These are phyloP conservation scores for Linepithema humile DNA, from an alignment of 1,140 invertebrate genomes.

Conservation along the genomic window DNA sequence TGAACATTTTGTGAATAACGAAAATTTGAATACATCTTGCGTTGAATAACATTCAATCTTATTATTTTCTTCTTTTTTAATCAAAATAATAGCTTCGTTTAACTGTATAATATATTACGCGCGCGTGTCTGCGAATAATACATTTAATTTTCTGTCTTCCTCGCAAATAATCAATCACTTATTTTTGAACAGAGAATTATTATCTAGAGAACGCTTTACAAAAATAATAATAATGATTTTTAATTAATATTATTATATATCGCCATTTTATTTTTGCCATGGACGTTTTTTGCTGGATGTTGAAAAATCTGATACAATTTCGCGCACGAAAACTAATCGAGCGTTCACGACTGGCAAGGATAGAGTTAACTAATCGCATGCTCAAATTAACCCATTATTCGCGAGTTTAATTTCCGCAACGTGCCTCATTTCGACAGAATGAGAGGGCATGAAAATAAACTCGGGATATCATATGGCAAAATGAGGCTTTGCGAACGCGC, in stretches of 20 bases:
- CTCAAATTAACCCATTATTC: conserved; percentile 56
- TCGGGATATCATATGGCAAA: conserved; percentile 11
- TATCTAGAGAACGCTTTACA: no score
- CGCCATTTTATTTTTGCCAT: background rate
- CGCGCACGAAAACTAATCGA: background rate
- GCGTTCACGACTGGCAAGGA: background rate
- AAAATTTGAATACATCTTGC: no score
- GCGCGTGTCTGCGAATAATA: no score
- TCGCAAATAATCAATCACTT: no score
- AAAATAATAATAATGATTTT: no score
- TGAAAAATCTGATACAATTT: conserved; percentile 27
- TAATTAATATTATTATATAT: background rate
- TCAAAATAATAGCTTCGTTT: no score
- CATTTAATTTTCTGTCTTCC: no score
- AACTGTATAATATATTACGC: no score
- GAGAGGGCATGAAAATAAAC: conserved; percentile 39
- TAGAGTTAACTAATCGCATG: conserved; percentile 43
- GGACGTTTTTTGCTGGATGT: background rate
- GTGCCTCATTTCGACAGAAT: conserved; percentile 27
- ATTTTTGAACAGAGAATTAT: no score
- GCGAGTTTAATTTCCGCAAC: conserved; percentile 34
- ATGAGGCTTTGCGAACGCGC: background rate
- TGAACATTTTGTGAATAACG: no score
- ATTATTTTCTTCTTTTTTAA: no score
- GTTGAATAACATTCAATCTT: no score